These are phyloP conservation scores for Ornithoptera alexandrae DNA, from an alignment of 2,888 invertebrate species.

Conservation along the genomic window DNA sequence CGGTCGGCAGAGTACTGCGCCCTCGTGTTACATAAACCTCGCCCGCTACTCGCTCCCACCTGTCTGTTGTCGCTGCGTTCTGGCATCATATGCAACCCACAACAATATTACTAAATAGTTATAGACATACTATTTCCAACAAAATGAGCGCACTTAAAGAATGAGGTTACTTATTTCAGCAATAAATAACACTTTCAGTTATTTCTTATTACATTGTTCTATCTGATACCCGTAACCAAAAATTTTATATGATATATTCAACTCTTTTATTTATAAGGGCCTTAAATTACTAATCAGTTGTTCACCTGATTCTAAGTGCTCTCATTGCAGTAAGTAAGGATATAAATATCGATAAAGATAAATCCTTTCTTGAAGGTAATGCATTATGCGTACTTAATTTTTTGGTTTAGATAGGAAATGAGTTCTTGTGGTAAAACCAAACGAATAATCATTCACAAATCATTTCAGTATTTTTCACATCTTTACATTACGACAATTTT, in stretches of 20 bases:
- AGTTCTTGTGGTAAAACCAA: too few species aligned
- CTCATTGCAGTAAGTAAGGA: too few species aligned
- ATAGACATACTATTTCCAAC: slow-evolving; percentile 69
- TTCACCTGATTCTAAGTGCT: too few species aligned
- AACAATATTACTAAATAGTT: slow-evolving; percentile 77
- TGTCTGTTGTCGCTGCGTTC: slow-evolving; percentile 72
- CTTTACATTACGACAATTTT: too few species aligned
- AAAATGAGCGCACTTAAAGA: slow-evolving; percentile 50
- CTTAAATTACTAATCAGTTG: background rate
- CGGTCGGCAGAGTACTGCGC: slow-evolving; percentile 66
- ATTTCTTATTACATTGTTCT: background rate
- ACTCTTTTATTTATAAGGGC: background rate
- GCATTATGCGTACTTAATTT: too few species aligned
- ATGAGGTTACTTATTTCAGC: slow-evolving; percentile 41
- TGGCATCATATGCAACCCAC: slow-evolving; percentile 71
- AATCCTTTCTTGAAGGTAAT: too few species aligned
- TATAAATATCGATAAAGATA: too few species aligned
- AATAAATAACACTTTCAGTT: background rate
- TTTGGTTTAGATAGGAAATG: too few species aligned
- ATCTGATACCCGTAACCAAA: background rate
- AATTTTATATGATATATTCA: background rate
- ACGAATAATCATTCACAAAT: too few species aligned
- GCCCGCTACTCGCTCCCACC: slow-evolving; percentile 70
- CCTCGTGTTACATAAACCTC: slow-evolving; percentile 68
- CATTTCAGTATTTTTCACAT: too few species aligned